Base-by-base conservation (phyloP, 1,140 invertebrate species). In the Episyrphus balteatus region DNA sequence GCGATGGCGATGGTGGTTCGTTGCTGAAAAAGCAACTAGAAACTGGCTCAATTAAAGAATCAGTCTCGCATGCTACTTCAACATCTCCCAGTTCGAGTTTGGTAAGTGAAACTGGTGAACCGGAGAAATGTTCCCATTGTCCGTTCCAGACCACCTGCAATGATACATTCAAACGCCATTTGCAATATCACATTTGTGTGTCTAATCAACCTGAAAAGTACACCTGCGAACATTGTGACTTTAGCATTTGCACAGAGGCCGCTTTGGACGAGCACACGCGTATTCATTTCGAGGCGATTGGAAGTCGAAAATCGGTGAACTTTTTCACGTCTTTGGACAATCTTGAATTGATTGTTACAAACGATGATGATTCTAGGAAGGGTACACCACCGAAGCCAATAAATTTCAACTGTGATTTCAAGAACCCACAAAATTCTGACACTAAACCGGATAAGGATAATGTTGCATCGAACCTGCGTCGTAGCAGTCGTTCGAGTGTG, bases 181-280 rank as follows among this genome's bases (percentile, higher is more conserved):
- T 59, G 19, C 77, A 79, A 45, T 85, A 85, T 57, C 87, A 91
- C 53, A 72, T 78, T 57, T 79, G 78, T 8, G 63, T 87, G 40
- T 83, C 86, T 48, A 81, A 81, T 0, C 77, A 81, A 1, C 74
- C 78, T 15, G 80, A 79, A 18, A 73, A 78, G 15, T 79, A 81
- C 57, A 83, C 82, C 50, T 93, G 89, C 59, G 76, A 78, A n/a
- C 78, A 83, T 51, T 93, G 90, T 68, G 83, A 84, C 59, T 93
- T 91, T 65, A 79, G 81, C 26, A 84, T 86, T 0, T 19, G 13
- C 6, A 52, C 52, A 1, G 55, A 60, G 17, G 14, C 52, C 0
- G 46, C 58, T 12, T 49, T 68, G 17, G 61, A 61, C 15, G 59
- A 64, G 40, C 66, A 68, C 46, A 63, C 54, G 3, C 45, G 53